A percentile compares a stretch with the other conserved stretches of the same genome.
phyloP scores from a whole-genome alignment of 1,140 invertebrate genomes.

The Acromyrmex echinatior region DNA sequence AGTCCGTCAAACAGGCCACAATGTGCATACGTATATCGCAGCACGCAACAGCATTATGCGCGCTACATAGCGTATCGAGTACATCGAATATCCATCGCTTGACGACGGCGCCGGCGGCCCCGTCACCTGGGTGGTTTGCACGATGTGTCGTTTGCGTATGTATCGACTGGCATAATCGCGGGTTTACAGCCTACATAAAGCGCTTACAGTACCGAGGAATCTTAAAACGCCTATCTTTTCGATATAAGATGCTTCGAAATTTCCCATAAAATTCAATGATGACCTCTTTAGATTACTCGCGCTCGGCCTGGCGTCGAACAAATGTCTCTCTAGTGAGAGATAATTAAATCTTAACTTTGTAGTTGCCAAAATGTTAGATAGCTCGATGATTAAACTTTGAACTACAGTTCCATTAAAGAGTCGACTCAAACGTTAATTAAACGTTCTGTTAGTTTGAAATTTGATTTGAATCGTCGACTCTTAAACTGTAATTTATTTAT shows the following conservation, averaged over 20 bases:
- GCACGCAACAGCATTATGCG: slow-evolving; percentile 61
- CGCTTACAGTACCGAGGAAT: background rate
- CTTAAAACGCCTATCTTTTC: slow-evolving; percentile 1
- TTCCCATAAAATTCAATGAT: background rate
- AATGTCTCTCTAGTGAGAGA: background rate
- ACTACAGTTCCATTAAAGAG: background rate
- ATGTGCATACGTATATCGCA: slow-evolving; percentile 33
- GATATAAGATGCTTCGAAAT: background rate
- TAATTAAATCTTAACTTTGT: background rate
- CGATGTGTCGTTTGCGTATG: slow-evolving; percentile 27
- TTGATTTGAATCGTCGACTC: background rate
- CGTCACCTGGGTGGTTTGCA: slow-evolving; percentile 37
- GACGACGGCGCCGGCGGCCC: background rate
- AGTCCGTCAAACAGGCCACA: slow-evolving; percentile 58
- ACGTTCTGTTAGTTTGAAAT: background rate
- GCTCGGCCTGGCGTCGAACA: background rate
- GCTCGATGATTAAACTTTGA: background rate
- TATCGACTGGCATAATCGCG: slow-evolving; percentile 38
- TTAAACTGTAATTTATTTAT: slow-evolving; percentile 38
- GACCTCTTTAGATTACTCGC: background rate
- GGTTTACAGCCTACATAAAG: slow-evolving; percentile 37
- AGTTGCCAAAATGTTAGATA: slow-evolving; percentile 17
- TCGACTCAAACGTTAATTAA: background rate
- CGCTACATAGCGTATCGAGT: slow-evolving; percentile 70
- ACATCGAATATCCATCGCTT: slow-evolving; percentile 54